These are phyloP conservation scores for Paramuricea clavata DNA, from an alignment of 92 coral and sea anemone genomes.

Conservation along the genomic window DNA sequence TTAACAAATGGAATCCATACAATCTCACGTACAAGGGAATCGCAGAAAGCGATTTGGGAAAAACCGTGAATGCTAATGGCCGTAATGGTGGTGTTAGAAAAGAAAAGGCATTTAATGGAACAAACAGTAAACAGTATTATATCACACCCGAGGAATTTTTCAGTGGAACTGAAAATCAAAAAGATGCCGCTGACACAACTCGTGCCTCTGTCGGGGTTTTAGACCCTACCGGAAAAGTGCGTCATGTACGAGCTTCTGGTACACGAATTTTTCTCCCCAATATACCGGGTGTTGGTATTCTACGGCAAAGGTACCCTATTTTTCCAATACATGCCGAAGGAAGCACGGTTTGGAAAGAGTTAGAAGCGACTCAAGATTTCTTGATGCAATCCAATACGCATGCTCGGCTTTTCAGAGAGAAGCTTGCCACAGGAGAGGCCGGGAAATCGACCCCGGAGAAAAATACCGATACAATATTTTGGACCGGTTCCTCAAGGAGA, in stretches of 20 bases:
- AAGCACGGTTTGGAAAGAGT: background rate
- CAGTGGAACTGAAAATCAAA: slow-evolving; percentile 50
- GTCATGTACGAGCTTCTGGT: slow-evolving; percentile 30
- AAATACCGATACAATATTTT: background rate
- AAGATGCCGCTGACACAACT: slow-evolving; percentile 59
- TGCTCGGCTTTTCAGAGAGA: slow-evolving; percentile 30
- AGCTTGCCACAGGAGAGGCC: background rate
- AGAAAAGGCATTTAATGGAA: slow-evolving; percentile 47
- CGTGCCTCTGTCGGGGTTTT: slow-evolving; percentile 57
- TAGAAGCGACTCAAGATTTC: background rate
- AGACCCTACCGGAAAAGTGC: slow-evolving; percentile 42
- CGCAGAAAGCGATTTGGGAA: background rate
- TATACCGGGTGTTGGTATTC: slow-evolving; percentile 60
- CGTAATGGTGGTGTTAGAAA: slow-evolving; percentile 54
- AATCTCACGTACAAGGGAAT: slow-evolving; percentile 39
- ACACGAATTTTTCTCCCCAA: slow-evolving; percentile 58
- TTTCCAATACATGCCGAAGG: slow-evolving; percentile 1
- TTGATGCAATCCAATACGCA: slow-evolving; percentile 25
- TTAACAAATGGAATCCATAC: slow-evolving; percentile 59
- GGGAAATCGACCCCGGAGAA: background rate
- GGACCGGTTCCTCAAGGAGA: background rate
- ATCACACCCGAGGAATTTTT: slow-evolving; percentile 52
- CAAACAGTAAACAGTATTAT: slow-evolving; percentile 42
- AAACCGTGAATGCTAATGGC: slow-evolving; percentile 51
- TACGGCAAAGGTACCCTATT: slow-evolving; percentile 8